Conservation (phyloP, 2,888 invertebrate genomes). For the Lithodes maja region DNA sequence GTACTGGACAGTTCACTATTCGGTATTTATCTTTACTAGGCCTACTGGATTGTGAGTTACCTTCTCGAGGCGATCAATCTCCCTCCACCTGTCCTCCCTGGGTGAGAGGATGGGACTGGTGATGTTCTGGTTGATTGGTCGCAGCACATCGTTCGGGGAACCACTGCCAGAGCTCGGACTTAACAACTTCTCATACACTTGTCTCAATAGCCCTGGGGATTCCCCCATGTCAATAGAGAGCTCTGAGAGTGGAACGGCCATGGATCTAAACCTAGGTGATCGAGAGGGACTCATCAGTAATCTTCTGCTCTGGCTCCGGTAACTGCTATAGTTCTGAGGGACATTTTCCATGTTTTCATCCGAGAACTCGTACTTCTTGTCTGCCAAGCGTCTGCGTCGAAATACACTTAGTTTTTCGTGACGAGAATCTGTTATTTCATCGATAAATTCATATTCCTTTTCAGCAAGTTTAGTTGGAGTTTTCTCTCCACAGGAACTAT, state of each 20-base stretch:
- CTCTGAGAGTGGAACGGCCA: constrained; percentile 57
- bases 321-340: constrained; percentile 70
- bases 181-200: constrained; percentile 66
- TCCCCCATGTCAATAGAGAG: constrained; percentile 63
- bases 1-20: too few species aligned
- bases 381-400: constrained; percentile 88
- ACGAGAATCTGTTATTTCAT: constrained; percentile 83
- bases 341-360: constrained; percentile 71
- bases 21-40: too few species aligned
- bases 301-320: constrained; percentile 63
- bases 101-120: constrained; percentile 70
- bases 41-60: constrained; percentile 8
- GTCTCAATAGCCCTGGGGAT: constrained; percentile 53
- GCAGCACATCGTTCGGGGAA: constrained; percentile 65
- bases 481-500: constrained; percentile 62
- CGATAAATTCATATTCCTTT: constrained; percentile 89
- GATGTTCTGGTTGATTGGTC: constrained; percentile 70
- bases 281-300: constrained; percentile 65
- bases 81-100: constrained; percentile 68
- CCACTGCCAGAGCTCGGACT: constrained; percentile 66
- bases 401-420: constrained; percentile 91
- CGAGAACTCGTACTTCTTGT: constrained; percentile 91
- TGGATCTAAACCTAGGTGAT: constrained; percentile 60
- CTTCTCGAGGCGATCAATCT: constrained; percentile 66
- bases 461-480: constrained; percentile 76